These are phyloP conservation scores for Stegophylla sp. DNA, from an alignment of 2,888 invertebrate species.

Conservation along the genomic window DNA sequence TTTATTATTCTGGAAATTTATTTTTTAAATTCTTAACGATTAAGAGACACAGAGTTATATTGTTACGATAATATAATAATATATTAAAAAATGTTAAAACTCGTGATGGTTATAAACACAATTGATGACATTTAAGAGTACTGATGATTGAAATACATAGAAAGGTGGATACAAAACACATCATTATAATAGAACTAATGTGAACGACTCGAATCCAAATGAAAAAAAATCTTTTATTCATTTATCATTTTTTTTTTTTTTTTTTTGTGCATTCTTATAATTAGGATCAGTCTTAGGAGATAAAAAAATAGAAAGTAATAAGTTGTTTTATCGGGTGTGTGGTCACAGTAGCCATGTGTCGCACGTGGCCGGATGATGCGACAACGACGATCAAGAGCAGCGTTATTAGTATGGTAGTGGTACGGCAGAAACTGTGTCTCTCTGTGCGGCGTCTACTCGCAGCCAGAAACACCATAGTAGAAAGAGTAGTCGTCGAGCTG, in stretches of 20 bases:
- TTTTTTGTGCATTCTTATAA: slow-evolving; percentile 53
- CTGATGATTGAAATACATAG: not conserved
- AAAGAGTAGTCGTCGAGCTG: too few species aligned
- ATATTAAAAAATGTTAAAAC: slow-evolving; percentile 16
- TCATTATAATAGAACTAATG: not conserved
- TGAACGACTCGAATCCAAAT: not conserved
- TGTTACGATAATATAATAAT: slow-evolving; percentile 1
- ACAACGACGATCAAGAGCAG: not conserved
- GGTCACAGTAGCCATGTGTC: not conserved
- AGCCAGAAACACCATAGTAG: too few species aligned
- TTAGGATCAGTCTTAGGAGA: slow-evolving; percentile 58
- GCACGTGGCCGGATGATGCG: not conserved
- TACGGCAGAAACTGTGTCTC: not conserved
- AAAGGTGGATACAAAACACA: slow-evolving; percentile 2
- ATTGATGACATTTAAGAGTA: not conserved
- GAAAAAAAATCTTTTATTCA: slow-evolving; percentile 6
- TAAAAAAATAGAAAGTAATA: slow-evolving; percentile 55
- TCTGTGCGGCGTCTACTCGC: too few species aligned
- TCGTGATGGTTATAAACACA: not conserved
- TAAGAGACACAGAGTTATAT: not conserved
- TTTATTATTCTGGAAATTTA: slow-evolving; percentile 18
- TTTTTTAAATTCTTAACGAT: slow-evolving; percentile 31
- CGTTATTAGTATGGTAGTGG: not conserved
- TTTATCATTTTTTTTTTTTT: slow-evolving; percentile 12
- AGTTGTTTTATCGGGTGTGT: slow-evolving; percentile 4